Evolutionary conservation across 2,888 invertebrate genomes (phyloP).

Genomic region (Lasioglossum pauxillum): DNA sequence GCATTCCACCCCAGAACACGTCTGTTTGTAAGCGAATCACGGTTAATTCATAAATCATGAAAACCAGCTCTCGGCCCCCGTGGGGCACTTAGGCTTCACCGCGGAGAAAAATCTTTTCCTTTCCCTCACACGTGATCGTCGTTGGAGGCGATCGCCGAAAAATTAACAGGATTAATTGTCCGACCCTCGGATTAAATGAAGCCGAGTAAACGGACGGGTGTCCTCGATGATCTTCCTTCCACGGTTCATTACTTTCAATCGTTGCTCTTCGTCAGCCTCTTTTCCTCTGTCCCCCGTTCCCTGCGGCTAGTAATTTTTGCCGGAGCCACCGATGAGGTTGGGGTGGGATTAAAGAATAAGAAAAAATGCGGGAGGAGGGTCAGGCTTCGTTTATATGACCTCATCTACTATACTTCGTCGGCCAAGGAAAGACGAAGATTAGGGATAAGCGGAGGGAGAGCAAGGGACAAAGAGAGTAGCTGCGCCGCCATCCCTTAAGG

Average conservation of each 20-base stretch:
- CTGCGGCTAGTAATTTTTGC: slow-evolving; percentile 77
- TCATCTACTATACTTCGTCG: slow-evolving; percentile 74
- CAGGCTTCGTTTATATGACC: slow-evolving; percentile 82
- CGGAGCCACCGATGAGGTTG: slow-evolving; percentile 66
- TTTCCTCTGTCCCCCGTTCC: slow-evolving; percentile 44
- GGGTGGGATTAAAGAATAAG: slow-evolving; percentile 83
- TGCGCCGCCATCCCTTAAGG: slow-evolving; percentile 79
- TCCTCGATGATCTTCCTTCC: slow-evolving; percentile 72
- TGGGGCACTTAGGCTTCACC: neutral
- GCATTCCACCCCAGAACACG: neutral
- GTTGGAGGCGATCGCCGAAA: slow-evolving; percentile 56
- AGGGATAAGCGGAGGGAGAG: slow-evolving; percentile 43
- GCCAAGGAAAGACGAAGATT: slow-evolving; percentile 48
- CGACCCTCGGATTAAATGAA: slow-evolving; percentile 64
- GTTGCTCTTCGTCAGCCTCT: slow-evolving; percentile 63
- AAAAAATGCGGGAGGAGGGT: slow-evolving; percentile 61
- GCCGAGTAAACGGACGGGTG: slow-evolving; percentile 53
- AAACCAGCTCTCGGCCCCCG: neutral
- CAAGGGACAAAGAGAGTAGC: slow-evolving; percentile 53
- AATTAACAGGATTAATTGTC: slow-evolving; percentile 76
- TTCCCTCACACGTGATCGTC: slow-evolving; percentile 47
- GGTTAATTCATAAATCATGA: neutral
- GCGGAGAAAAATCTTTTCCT: slow-evolving; percentile 11
- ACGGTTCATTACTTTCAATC: slow-evolving; percentile 84
- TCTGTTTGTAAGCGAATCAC: slow-evolving; percentile 13